Evolutionary conservation across 2,888 invertebrate genomes (phyloP).

Genomic region (Acanthosoma haemorrhoidale): DNA sequence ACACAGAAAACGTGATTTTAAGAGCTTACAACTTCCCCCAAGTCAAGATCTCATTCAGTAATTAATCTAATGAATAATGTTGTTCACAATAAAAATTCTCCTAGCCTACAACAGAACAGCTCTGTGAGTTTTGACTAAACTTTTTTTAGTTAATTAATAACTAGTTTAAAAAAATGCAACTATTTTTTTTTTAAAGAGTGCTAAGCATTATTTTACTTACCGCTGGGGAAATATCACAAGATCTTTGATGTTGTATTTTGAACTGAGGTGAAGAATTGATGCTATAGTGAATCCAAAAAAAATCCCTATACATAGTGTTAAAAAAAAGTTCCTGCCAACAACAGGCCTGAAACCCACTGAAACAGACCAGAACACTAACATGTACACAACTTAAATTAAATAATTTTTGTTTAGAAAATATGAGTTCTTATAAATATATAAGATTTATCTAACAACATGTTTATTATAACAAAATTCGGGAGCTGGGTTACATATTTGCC

Average conservation of each 20-base stretch:
- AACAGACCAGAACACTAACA: slow-evolving; percentile 2
- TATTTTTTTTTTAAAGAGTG: too few species aligned
- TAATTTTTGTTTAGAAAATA: neutral
- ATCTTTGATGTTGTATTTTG: slow-evolving; percentile 45
- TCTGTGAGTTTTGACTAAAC: too few species aligned
- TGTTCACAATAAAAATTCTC: too few species aligned
- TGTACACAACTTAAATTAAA: neutral
- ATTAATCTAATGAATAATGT: too few species aligned
- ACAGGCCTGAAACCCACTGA: slow-evolving; percentile 44
- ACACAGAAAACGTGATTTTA: neutral
- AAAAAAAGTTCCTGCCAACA: slow-evolving; percentile 62
- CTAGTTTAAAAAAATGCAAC: too few species aligned
- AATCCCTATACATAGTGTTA: slow-evolving; percentile 66
- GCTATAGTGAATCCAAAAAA: slow-evolving; percentile 72
- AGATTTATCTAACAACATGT: too few species aligned
- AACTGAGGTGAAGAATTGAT: slow-evolving; percentile 60
- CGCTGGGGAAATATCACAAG: slow-evolving; percentile 42
- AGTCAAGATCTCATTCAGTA: too few species aligned
- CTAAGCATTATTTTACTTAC: slow-evolving; percentile 24
- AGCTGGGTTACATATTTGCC: too few species aligned
- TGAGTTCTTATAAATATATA: neutral
- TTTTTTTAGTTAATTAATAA: too few species aligned
- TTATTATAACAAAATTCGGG: too few species aligned
- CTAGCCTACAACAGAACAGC: too few species aligned
- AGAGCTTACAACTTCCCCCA: neutral